These are phyloP conservation scores for Ammospiza nelsoni DNA, from an alignment of 2,113 vertebrate genomes.

Conservation along the genomic window DNA sequence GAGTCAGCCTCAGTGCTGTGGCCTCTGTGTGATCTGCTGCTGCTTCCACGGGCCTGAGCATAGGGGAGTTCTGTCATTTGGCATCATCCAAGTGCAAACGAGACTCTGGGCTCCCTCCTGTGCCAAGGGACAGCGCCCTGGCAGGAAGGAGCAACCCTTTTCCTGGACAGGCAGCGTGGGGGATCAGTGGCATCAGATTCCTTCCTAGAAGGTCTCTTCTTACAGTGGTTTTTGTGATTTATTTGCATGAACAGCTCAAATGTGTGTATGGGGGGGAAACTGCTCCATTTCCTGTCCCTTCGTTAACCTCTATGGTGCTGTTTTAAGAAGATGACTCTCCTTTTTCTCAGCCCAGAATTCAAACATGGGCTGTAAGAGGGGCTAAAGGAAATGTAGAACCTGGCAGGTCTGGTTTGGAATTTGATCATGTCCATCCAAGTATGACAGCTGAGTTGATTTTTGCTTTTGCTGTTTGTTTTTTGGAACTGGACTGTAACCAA, in stretches of 20 bases:
- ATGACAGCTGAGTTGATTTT: not conserved
- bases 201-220: not conserved
- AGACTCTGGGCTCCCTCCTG: not conserved
- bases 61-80: not conserved
- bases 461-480: not conserved
- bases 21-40: not conserved
- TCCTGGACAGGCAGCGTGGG: not conserved
- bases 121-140: not conserved
- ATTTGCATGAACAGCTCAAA: constrained; percentile 21
- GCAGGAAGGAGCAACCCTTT: not conserved
- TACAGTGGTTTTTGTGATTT: not conserved
- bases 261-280: not conserved
- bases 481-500: constrained; percentile 21
- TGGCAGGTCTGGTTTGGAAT: constrained; percentile 6
- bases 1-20: not conserved
- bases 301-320: not conserved
- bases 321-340: not conserved
- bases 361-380: not conserved
- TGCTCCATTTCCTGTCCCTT: not conserved
- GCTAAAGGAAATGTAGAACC: not conserved
- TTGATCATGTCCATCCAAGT: not conserved
- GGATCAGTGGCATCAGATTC: not conserved
- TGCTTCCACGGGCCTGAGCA: not conserved
- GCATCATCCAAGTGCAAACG: not conserved
- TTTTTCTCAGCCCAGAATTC: not conserved